phyloP scores from a whole-genome alignment of 2,797 vertebrate genomes.

The Pseudomugil gertrudae region DNA sequence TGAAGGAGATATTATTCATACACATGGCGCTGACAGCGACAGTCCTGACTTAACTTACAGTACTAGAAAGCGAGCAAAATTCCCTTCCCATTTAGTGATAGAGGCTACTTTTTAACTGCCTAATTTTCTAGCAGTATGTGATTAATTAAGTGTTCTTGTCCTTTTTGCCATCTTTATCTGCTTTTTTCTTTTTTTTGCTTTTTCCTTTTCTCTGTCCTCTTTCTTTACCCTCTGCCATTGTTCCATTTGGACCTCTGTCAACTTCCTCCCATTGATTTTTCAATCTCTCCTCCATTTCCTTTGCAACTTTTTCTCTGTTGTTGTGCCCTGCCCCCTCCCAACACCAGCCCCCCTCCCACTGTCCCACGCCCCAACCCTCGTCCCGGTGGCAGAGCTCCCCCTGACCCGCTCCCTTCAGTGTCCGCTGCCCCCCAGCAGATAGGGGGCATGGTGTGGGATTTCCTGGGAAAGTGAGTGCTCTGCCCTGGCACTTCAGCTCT shows the following conservation, averaged over 20 bases:
- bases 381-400: conserved; percentile 83
- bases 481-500: conserved; percentile 82
- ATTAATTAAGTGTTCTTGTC: conserved; percentile 75
- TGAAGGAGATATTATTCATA: no score
- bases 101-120: conserved; percentile 40
- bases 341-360: conserved; percentile 64
- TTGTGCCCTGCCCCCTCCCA: conserved; percentile 28
- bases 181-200: conserved; percentile 61
- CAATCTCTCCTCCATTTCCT: conserved; percentile 26
- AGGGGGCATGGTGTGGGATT: conserved; percentile 82
- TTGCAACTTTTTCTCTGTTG: conserved; percentile 49
- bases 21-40: no score
- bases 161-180: conserved; percentile 70
- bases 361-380: conserved; percentile 69
- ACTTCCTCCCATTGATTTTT: conserved; percentile 13
- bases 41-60: neutral
- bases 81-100: conserved; percentile 4
- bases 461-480: conserved; percentile 86
- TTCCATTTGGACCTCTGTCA: conserved; percentile 27
- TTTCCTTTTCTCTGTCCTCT: conserved; percentile 48
- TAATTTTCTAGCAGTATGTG: conserved; percentile 55
- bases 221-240: conserved; percentile 30
- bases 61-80: conserved; percentile 2
- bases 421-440: conserved; percentile 82
- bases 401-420: conserved; percentile 84